Evolutionary conservation across 2,888 invertebrate species (phyloP), one percentile per base, ranked within the genome.

Genomic region (Apodemia duryi): DNA sequence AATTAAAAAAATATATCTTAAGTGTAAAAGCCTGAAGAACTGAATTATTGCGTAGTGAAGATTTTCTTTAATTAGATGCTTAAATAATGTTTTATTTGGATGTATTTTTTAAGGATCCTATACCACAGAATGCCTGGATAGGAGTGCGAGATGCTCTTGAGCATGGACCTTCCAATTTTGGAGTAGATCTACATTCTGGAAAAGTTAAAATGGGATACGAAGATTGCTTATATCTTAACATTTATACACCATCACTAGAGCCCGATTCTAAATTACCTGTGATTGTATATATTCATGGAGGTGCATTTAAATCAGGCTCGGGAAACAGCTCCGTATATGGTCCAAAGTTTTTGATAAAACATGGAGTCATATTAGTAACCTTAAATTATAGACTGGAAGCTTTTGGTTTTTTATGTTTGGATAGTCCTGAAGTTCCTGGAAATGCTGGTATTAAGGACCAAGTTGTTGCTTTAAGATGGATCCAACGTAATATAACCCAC

Each of bases 241-340:
- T 85, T 1, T 85, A 84, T 66, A 77, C 82, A 0, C 78, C 72
- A 64, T 73, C 76, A 0, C 64, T 80, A 13, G 29, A 71, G 7
- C 57, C 68, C 0, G 62, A 68, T 13, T 67, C 74, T 13, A 77
- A 77, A 66, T 67, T 78, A 35, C 85, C 87, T 0, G 88, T 88
- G 0, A 81, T 88, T 77, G 79, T 88, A 0, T 87, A 76, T 69
- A 78, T 87, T 46, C 86, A 88, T 61, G 86, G 85, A n/a, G 88
- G 88, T 7, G 79, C 75, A 2, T 86, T 75, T 68, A 73, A 74
- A 66, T 73, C 75, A 3, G 85, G 86, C 1, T 78, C 79, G 1
- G 71, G 21, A 21, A 21, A 83, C 63, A 66, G 73, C 5, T 77
- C 78, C 4, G 61, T 72, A 10, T 77, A 76, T 54, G 85, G 86